Conservation (phyloP, 1,140 invertebrate species). For the Calliopsis andreniformis region DNA sequence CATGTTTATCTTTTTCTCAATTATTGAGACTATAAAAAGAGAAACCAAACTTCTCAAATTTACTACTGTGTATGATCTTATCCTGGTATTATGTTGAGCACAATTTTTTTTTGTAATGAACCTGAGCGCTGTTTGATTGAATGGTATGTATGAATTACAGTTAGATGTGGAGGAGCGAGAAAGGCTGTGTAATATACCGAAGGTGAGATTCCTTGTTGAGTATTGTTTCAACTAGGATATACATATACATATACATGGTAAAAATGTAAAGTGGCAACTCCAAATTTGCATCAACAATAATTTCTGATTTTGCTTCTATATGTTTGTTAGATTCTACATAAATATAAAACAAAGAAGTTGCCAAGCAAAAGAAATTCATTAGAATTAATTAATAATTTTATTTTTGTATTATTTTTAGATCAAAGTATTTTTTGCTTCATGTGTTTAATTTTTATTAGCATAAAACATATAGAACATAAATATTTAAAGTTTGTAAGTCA, state of each 20-base stretch:
- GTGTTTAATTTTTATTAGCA: constrained; percentile 16
- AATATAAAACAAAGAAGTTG: neutral
- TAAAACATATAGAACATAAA: constrained; percentile 24
- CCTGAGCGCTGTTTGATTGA: constrained; percentile 71
- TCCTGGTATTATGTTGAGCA: constrained; percentile 42
- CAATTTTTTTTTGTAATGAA: constrained; percentile 48
- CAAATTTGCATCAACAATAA: constrained; percentile 32
- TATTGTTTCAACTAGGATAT: constrained; percentile 60
- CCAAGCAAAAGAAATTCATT: neutral
- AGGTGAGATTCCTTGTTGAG: constrained; percentile 76
- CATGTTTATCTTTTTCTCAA: constrained; percentile 31
- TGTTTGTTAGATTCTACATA: constrained; percentile 4
- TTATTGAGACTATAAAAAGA: constrained; percentile 2
- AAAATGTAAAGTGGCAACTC: constrained; percentile 63
- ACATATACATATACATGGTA: constrained; percentile 51
- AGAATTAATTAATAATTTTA: neutral
- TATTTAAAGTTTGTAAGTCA: constrained; percentile 32
- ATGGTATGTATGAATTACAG: constrained; percentile 79
- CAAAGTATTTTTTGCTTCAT: constrained; percentile 39
- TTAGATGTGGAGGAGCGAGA: constrained; percentile 81
- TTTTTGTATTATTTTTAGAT: constrained; percentile 26
- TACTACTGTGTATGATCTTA: constrained; percentile 38
- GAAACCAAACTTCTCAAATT: neutral
- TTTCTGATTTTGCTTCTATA: constrained; percentile 49
- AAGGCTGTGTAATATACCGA: constrained; percentile 81